Conservation (phyloP, 2,888 invertebrate genomes). For the Leucophenga montana region DNA sequence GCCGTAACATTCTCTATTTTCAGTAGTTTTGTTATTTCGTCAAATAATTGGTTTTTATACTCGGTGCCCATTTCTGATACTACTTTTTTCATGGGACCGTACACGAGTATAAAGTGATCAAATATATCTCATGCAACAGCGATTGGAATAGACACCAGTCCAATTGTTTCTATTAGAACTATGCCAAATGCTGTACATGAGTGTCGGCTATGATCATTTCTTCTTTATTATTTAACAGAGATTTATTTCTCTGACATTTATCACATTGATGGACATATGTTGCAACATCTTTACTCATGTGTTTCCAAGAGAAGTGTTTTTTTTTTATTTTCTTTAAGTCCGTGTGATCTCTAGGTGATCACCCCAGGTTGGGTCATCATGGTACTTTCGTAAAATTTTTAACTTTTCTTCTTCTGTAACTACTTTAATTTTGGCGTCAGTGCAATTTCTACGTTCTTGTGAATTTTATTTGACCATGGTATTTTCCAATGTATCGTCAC, state of each 20-base stretch:
- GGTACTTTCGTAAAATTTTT: too few relatives aligned
- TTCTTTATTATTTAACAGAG: constrained; percentile 24
- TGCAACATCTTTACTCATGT: constrained; percentile 31
- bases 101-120: constrained; percentile 45
- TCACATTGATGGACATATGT: constrained; percentile 28
- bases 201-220: constrained; percentile 30
- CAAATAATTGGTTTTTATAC: constrained; percentile 37
- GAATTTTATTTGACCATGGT: too few relatives aligned
- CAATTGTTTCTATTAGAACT: constrained; percentile 39
- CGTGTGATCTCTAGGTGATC: neutral
- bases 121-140: constrained; percentile 45
- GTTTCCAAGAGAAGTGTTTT: constrained; percentile 30
- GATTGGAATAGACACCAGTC: constrained; percentile 44
- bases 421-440: too few relatives aligned
- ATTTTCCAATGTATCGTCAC: too few relatives aligned
- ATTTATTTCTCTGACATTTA: constrained; percentile 31
- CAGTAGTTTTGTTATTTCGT: constrained; percentile 27
- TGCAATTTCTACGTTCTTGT: too few relatives aligned
- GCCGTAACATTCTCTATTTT: constrained; percentile 35
- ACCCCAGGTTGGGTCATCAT: too few relatives aligned
- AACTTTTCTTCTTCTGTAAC: too few relatives aligned
- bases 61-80: constrained; percentile 43
- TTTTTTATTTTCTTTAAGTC: constrained; percentile 22
- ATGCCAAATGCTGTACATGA: constrained; percentile 31
- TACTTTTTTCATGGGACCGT: too few relatives aligned